These are phyloP conservation scores for Cardiocondyla obscurior DNA, from an alignment of 1,140 invertebrate species.

Conservation along the genomic window DNA sequence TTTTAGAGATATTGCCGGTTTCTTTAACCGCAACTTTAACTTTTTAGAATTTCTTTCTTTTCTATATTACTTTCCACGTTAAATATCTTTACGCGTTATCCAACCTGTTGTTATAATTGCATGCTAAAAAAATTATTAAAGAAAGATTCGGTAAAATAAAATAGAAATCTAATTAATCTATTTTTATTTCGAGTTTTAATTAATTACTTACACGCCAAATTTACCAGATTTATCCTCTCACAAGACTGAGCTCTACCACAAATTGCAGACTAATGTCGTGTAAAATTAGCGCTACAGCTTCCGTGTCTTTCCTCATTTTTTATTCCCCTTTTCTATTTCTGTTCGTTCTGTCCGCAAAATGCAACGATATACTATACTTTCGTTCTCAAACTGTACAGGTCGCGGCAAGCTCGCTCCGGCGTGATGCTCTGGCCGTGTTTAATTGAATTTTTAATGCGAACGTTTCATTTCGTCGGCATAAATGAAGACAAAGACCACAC, in stretches of 20 bases:
- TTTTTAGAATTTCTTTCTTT: constrained; percentile 4
- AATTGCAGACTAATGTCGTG: background rate
- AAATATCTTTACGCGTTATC: background rate
- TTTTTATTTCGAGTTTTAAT: background rate
- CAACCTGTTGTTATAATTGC: background rate
- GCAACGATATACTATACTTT: constrained; percentile 9
- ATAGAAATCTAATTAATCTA: background rate
- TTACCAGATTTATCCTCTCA: background rate
- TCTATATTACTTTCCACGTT: background rate
- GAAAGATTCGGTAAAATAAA: background rate
- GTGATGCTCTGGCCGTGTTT: constrained; percentile 14
- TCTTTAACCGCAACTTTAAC: background rate
- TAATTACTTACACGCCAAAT: background rate
- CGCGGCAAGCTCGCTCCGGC: background rate
- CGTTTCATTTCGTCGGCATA: constrained; percentile 63
- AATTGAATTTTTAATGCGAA: constrained; percentile 70
- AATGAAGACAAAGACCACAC: constrained; percentile 67
- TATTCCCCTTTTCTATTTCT: background rate
- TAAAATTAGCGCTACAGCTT: constrained; percentile 16
- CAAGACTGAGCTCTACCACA: background rate
- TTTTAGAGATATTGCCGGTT: background rate
- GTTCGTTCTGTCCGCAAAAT: background rate
- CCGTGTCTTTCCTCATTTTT: background rate
- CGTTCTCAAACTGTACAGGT: background rate
- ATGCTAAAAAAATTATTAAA: background rate